A percentile compares a stretch with the other conserved stretches of the same genome.
Conservation (phyloP, 2,888 invertebrate genomes). For the Lasioglossum calceatum region DNA sequence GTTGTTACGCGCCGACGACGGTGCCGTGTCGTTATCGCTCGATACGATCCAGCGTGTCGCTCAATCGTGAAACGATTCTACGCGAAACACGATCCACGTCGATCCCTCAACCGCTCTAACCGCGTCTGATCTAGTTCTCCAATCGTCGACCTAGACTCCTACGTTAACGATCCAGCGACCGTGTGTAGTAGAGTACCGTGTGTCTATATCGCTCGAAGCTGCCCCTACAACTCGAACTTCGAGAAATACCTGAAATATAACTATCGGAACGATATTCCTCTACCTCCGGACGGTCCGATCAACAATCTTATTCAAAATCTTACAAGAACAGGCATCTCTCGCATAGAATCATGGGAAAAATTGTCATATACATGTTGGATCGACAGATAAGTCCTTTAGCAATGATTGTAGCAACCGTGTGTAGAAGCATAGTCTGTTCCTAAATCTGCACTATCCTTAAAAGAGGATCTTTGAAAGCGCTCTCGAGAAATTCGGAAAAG, state of each 20-base stretch:
- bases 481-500: too few relatives aligned
- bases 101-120: background rate
- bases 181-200: background rate
- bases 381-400: too few relatives aligned
- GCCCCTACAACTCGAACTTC: background rate
- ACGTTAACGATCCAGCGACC: background rate
- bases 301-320: background rate
- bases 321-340: background rate
- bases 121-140: background rate
- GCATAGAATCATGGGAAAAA: background rate
- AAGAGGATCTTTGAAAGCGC: too few relatives aligned
- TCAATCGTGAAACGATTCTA: constrained; percentile 41
- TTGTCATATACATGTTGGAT: too few relatives aligned
- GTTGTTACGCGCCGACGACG: background rate
- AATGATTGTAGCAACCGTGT: too few relatives aligned
- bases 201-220: background rate
- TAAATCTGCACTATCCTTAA: too few relatives aligned
- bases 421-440: too few relatives aligned
- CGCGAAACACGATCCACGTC: background rate
- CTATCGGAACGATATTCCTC: background rate
- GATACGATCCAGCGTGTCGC: constrained; percentile 39
- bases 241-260: background rate
- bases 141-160: constrained; percentile 2
- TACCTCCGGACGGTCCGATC: background rate
- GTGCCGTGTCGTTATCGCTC: constrained; percentile 7